Evolutionary conservation across 1,140 invertebrate species (phyloP), one percentile per base, ranked within the genome.

Genomic region (Conus ventricosus): DNA sequence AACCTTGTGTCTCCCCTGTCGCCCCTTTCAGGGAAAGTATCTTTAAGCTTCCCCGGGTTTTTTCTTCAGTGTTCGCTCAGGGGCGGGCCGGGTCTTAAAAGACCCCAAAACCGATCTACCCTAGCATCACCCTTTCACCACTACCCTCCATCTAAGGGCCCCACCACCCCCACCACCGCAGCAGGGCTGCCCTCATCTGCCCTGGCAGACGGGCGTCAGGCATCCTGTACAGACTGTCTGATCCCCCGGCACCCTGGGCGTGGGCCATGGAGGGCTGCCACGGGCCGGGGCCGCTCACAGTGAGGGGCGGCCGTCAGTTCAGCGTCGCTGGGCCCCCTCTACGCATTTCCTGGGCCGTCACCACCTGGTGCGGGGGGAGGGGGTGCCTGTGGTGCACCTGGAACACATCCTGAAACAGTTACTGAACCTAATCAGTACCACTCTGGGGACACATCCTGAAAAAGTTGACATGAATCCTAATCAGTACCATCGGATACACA

Each of bases 371-470:
- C 91, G 98, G 97, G 75, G 98, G 95, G 87, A 10, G 97, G 97
- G 98, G 94, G 93, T 98, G 97, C 90, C 97, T 10, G 97, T 97
- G n/a, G 97, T 97, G 20, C 97, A n/a, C n/a, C n/a, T n/a, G n/a
- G n/a, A n/a, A n/a, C n/a, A n/a, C n/a, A n/a, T n/a, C n/a, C n/a
- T n/a, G n/a, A n/a, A n/a, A n/a, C n/a, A n/a, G n/a, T n/a, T n/a
- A n/a, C n/a, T n/a, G n/a, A n/a, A n/a, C n/a, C n/a, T n/a, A n/a
- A n/a, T n/a, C n/a, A n/a, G n/a, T n/a, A n/a, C n/a, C n/a, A 97
- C 92, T 98, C 97, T 57, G 96, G 96, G 91, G 97, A 97, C 54
- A 97, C 97, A 93, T 98, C 97, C 94, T 95, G 89, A 25, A 60
- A 60, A 1, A 60, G 57, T 60, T 15, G 57, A 11, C 8, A 60